These are phyloP conservation scores for Uria lomvia DNA, from an alignment of 2,113 vertebrate species.

Conservation along the genomic window DNA sequence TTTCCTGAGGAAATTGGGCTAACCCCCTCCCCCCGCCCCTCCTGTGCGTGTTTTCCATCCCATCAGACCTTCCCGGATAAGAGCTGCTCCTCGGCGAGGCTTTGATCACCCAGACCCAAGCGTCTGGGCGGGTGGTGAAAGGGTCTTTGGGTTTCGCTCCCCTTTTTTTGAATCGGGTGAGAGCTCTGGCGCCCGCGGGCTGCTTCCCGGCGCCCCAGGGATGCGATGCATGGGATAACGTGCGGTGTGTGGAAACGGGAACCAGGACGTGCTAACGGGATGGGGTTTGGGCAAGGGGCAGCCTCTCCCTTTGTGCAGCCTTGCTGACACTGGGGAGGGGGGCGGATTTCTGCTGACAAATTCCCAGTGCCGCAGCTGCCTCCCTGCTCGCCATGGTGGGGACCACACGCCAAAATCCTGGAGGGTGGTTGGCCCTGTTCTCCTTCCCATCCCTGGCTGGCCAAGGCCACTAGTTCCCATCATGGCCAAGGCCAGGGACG, in stretches of 20 bases:
- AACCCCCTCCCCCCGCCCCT: neutral
- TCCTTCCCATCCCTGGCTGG: neutral
- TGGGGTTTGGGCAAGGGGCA: neutral
- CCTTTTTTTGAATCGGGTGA: constrained; percentile 2
- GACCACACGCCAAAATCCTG: neutral
- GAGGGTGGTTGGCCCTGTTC: neutral
- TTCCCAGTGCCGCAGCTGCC: neutral
- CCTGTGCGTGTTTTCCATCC: neutral
- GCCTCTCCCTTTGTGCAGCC: neutral
- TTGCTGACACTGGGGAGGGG: neutral
- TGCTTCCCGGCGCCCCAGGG: neutral
- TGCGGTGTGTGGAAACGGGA: neutral
- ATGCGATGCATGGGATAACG: neutral
- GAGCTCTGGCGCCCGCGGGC: neutral
- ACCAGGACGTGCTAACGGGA: neutral
- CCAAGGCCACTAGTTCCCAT: neutral
- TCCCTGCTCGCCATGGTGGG: neutral
- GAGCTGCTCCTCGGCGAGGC: neutral
- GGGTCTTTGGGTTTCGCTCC: neutral
- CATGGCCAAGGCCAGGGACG: neutral
- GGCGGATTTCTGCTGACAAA: neutral
- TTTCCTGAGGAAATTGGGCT: constrained; percentile 58
- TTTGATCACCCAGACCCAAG: constrained; percentile 1
- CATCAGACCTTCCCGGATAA: neutral
- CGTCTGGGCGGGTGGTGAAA: neutral